A percentile compares a stretch with the other conserved stretches of the same genome.
These are phyloP conservation scores for Zootermopsis nevadensis DNA, from an alignment of 2,888 invertebrate species.

Conservation along the genomic window DNA sequence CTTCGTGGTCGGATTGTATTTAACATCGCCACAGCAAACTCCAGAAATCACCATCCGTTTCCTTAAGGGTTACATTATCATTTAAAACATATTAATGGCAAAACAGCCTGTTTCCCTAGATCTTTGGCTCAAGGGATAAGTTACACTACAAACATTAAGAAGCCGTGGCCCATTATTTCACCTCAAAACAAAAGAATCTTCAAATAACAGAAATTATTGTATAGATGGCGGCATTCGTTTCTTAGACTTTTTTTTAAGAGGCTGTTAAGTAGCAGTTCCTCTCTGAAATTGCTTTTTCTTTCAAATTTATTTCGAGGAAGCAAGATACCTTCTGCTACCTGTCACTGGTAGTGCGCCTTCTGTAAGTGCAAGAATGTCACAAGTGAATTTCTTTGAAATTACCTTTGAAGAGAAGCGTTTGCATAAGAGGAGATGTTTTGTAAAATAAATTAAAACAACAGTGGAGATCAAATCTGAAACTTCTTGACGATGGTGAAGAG, in stretches of 20 bases:
- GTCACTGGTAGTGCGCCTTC: neutral
- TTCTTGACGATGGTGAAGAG: no score
- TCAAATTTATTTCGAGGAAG: slow-evolving; percentile 34
- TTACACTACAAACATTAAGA: slow-evolving; percentile 25
- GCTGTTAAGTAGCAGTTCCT: slow-evolving; percentile 21
- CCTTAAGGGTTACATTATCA: slow-evolving; percentile 6
- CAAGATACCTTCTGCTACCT: slow-evolving; percentile 2
- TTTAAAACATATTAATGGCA: slow-evolving; percentile 36
- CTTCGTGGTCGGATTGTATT: no score
- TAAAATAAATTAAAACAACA: no score
- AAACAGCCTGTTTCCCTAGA: neutral
- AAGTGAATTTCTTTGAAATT: neutral
- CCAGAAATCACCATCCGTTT: no score
- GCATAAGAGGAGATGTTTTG: no score
- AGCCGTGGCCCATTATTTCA: neutral
- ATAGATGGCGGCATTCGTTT: slow-evolving; percentile 22
- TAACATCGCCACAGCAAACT: no score
- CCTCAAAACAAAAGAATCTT: slow-evolving; percentile 16
- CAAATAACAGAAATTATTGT: neutral
- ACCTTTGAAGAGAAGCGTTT: no score
- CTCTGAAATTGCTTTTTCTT: slow-evolving; percentile 39
- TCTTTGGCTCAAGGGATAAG: neutral
- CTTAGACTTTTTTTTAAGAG: neutral
- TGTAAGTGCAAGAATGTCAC: neutral
- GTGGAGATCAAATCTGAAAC: no score